These are phyloP conservation scores for Pycnonotus jocosus DNA, from an alignment of 2,113 vertebrate genomes.

Conservation along the genomic window DNA sequence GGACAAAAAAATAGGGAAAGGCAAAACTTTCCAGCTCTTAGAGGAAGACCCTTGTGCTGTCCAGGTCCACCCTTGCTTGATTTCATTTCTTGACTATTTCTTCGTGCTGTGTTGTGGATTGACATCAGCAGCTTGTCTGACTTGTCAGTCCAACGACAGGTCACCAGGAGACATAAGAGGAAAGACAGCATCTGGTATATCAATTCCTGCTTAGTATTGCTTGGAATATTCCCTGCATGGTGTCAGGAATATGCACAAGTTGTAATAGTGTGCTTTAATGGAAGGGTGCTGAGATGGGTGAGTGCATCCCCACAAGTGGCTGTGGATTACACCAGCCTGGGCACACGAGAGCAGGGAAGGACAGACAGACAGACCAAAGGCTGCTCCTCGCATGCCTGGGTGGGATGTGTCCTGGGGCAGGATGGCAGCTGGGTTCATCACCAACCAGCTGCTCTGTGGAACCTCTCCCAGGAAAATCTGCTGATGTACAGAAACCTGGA, in stretches of 20 bases:
- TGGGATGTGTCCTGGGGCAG: background rate
- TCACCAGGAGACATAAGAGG: background rate
- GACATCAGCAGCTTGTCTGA: background rate
- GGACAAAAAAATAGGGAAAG: background rate
- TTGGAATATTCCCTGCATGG: background rate
- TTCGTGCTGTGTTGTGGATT: background rate
- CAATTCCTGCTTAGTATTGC: background rate
- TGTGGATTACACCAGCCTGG: accelerated
- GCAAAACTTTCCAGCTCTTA: background rate
- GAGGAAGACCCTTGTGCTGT: background rate
- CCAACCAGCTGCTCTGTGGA: background rate
- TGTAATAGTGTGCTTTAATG: accelerated
- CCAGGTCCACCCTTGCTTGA: background rate
- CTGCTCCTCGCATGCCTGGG: background rate
- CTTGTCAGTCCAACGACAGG: accelerated
- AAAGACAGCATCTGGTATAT: background rate
- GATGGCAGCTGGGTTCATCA: background rate
- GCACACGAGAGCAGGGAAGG: background rate
- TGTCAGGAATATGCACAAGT: accelerated
- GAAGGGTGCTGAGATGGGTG: background rate
- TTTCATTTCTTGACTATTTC: background rate
- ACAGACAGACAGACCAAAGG: background rate
- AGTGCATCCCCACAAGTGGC: background rate
- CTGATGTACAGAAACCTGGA: background rate
- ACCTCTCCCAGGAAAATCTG: background rate